Evolutionary conservation across 2,888 invertebrate species (phyloP).

Genomic region (Polyommatus iphigenia): DNA sequence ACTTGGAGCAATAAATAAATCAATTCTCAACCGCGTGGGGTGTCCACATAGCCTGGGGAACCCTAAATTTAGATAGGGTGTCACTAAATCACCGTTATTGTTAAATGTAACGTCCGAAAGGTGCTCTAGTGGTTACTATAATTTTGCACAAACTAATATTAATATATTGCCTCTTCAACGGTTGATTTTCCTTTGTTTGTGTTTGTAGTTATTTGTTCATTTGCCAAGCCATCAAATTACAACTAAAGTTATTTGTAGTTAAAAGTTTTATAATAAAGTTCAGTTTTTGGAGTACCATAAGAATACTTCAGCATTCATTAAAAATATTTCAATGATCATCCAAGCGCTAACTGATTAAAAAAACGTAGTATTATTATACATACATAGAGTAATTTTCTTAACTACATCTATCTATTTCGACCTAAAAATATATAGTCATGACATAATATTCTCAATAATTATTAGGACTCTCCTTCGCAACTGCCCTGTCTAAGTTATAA

Average conservation of each 20-base stretch:
- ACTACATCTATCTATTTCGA: no score
- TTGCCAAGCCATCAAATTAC: background rate
- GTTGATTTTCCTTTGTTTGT: slow-evolving; percentile 30
- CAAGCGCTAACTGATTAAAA: no score
- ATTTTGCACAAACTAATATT: slow-evolving; percentile 29
- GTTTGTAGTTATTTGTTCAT: background rate
- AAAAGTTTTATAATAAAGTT: background rate
- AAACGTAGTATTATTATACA: no score
- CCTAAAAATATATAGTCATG: no score
- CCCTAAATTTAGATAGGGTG: slow-evolving; percentile 65
- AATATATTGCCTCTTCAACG: slow-evolving; percentile 31
- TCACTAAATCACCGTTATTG: slow-evolving; percentile 72
- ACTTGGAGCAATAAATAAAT: slow-evolving; percentile 65
- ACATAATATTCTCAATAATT: no score
- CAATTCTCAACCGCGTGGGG: slow-evolving; percentile 66
- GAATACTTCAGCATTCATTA: background rate
- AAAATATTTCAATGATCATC: no score
- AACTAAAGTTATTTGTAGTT: background rate
- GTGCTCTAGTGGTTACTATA: slow-evolving; percentile 37
- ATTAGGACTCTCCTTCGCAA: background rate
- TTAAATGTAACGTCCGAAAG: slow-evolving; percentile 54
- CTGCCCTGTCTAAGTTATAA: background rate
- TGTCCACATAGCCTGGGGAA: slow-evolving; percentile 66
- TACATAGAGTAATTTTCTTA: no score
- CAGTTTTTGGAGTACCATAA: background rate